Base-by-base conservation (phyloP, 1,140 invertebrate species). In the Drosophila lini region DNA sequence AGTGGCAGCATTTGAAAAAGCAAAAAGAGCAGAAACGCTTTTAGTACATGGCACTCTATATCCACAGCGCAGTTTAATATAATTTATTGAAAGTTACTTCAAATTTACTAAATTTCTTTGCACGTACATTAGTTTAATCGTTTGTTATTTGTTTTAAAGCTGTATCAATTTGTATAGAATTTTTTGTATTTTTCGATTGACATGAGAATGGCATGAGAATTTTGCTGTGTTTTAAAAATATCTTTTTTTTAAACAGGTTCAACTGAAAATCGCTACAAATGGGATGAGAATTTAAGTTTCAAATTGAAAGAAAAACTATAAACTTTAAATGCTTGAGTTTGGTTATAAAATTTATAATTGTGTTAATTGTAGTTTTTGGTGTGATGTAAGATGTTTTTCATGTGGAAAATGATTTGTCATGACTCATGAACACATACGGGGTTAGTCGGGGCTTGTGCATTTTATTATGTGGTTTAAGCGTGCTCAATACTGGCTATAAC, bases 181-280 rank as follows among this genome's bases (percentile, higher is more conserved):
- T 71, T 5, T 64, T 75, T 59, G 68, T 78, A 53, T 63, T 48
- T 63, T 48, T 77, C 75, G 74, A 60, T 68, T 80, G 71, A 80
- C 53, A 81, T 80, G 80, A 59, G 55, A 84, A 78, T 80, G 81
- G 81, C 81, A 84, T 84, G 81, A 84, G 81, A 84, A 84, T 84
- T 84, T 84, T 73, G 81, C 81, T 82, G 75, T 75, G 74, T 81
- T 60, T 76, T 80, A 57, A 25, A 57, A 25, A 31, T 16, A 28
- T 28, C 3, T 38, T 28, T 31, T 1, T 47, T 41, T 36, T 48
- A 45, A 47, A 22, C 10, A 34, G 44, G 28, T 41, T 41, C 7
- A 71, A 71, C 40, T 47, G 10, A 71, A 48, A 50, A 61, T 34
- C 3, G 55, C 19, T 19, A 36, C 40, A 47, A 40, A 71, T 70